A percentile compares a stretch with the other conserved stretches of the same genome.
Evolutionary conservation across 1,140 invertebrate species (phyloP).

Genomic region (Fopius arisanus): DNA sequence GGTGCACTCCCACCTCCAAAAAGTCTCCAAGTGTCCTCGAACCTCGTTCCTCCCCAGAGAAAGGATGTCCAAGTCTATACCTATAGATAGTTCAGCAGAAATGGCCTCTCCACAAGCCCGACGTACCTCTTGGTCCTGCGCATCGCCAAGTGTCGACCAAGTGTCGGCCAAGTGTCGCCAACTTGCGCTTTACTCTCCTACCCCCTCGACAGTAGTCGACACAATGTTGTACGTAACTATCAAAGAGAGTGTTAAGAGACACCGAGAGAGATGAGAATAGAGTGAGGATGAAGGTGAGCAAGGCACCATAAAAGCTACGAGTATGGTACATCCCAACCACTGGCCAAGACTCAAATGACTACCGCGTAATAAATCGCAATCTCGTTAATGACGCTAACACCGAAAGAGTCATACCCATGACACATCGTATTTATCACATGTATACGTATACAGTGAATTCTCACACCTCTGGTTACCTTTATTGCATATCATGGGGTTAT

Average conservation of each 20-base stretch:
- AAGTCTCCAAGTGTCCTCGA: neutral
- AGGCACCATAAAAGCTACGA: constrained; percentile 5
- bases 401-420: neutral
- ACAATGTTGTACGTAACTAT: constrained; percentile 33
- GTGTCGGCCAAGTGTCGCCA: constrained; percentile 6
- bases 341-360: neutral
- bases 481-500: constrained; percentile 13
- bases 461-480: neutral
- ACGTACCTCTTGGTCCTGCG: neutral
- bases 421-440: constrained; percentile 5
- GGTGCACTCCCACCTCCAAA: neutral
- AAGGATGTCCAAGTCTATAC: neutral
- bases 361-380: constrained; percentile 29
- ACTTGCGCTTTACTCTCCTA: neutral
- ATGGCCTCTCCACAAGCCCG: neutral
- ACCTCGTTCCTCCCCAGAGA: neutral
- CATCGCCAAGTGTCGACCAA: constrained; percentile 13
- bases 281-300: constrained; percentile 11
- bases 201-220: constrained; percentile 2
- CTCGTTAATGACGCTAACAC: constrained; percentile 29
- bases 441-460: neutral
- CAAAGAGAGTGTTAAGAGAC: constrained; percentile 2
- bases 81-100: neutral
- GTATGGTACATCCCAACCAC: neutral
- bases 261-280: constrained; percentile 1